phyloP scores from a whole-genome alignment of 2,797 vertebrate species.

The Myotis pilosus region DNA sequence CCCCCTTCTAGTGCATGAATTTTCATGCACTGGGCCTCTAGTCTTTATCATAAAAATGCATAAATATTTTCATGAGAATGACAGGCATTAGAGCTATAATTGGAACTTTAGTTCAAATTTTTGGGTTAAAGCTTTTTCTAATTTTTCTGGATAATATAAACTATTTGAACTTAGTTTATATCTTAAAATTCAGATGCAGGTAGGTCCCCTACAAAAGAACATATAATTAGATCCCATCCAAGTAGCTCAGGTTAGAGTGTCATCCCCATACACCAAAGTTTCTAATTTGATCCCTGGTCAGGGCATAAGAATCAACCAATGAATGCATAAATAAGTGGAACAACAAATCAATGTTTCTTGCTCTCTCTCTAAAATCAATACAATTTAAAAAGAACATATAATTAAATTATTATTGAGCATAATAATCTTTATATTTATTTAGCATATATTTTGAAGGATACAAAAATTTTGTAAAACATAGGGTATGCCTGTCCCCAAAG shows the following conservation, averaged over 20 bases:
- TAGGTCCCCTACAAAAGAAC: not conserved
- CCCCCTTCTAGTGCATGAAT: no score
- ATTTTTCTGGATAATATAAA: slow-evolving; percentile 19
- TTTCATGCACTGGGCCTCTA: no score
- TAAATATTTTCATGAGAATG: not conserved
- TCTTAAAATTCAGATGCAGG: slow-evolving; percentile 6
- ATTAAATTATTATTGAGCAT: not conserved
- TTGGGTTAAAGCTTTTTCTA: not conserved
- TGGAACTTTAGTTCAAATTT: not conserved
- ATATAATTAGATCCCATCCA: not conserved
- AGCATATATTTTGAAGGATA: not conserved
- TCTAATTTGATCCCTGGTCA: no score
- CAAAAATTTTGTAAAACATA: not conserved
- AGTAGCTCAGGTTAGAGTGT: no score
- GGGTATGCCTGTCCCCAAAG: not conserved
- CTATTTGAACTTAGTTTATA: not conserved
- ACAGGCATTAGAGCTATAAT: not conserved
- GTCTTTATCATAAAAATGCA: not conserved
- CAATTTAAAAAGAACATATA: not conserved
- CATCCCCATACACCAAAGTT: no score
- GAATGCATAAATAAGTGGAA: no score
- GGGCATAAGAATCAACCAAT: no score
- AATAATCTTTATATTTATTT: not conserved
- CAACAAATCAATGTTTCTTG: no score
- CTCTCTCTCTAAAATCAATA: no score